These are phyloP conservation scores for Drosophila lacertosa DNA, from an alignment of 1,140 invertebrate species.

Conservation along the genomic window DNA sequence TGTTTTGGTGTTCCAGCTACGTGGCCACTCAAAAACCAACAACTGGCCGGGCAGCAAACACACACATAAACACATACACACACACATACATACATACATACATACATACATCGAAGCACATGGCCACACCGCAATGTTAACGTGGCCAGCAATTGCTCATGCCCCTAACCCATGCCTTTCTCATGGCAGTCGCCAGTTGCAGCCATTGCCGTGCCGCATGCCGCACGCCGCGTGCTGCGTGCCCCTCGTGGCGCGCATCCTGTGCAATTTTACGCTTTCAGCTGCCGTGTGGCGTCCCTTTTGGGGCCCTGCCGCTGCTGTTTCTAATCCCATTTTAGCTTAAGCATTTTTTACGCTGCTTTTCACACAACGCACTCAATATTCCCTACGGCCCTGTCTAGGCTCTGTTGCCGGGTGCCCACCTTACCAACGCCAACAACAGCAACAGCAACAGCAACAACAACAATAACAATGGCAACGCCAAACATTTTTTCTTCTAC, in stretches of 20 bases:
- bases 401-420: slow-evolving; percentile 16
- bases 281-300: slow-evolving; percentile 17
- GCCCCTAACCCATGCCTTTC: slow-evolving; percentile 20
- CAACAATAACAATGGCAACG: slow-evolving; percentile 10
- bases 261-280: slow-evolving; percentile 15
- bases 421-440: slow-evolving; percentile 15
- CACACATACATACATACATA: slow-evolving; percentile 15
- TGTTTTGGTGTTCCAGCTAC: slow-evolving; percentile 62
- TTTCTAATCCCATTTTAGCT: slow-evolving; percentile 79
- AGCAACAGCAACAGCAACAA: slow-evolving; percentile 15
- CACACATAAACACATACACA: slow-evolving; percentile 2
- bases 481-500: slow-evolving; percentile 28
- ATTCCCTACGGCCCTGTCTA: slow-evolving; percentile 38
- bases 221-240: not conserved
- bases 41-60: slow-evolving; percentile 28
- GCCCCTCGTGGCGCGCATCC: slow-evolving; percentile 11
- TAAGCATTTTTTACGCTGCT: slow-evolving; percentile 73
- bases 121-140: slow-evolving; percentile 40
- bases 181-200: slow-evolving; percentile 1
- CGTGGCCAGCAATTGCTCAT: slow-evolving; percentile 37
- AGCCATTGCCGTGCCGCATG: not conserved
- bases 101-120: slow-evolving; percentile 39
- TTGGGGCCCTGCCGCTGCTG: slow-evolving; percentile 49
- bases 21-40: slow-evolving; percentile 69
- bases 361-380: slow-evolving; percentile 55